phyloP scores from a whole-genome alignment of 2,113 vertebrate genomes.

The Cheirogaleus medius region DNA sequence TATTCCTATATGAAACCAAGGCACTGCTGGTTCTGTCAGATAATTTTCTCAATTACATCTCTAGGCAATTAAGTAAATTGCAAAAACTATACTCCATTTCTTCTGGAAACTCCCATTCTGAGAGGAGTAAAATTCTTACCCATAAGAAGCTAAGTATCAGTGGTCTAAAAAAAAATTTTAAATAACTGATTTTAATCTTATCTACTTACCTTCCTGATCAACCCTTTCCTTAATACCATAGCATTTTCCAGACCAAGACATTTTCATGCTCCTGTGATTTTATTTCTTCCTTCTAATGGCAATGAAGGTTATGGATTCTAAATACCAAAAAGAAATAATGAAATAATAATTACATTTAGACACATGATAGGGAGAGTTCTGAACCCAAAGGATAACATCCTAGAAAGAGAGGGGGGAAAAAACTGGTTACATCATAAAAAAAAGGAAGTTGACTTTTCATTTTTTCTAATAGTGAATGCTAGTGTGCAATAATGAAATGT shows the following conservation, averaged over 20 bases:
- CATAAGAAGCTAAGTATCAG: not conserved
- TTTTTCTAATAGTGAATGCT: not conserved
- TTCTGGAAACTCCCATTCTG: slow-evolving; percentile 32
- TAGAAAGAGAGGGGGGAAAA: not conserved
- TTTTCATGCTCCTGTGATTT: slow-evolving; percentile 21
- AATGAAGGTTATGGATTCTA: slow-evolving; percentile 2
- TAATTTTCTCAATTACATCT: slow-evolving; percentile 58
- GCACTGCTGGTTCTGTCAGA: slow-evolving; percentile 52
- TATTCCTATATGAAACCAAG: slow-evolving; percentile 49
- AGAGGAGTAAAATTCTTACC: slow-evolving; percentile 18
- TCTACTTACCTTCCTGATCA: not conserved
- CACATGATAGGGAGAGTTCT: not conserved
- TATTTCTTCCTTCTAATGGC: slow-evolving; percentile 32
- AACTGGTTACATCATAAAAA: not conserved
- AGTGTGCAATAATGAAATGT: not conserved
- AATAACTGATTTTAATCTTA: slow-evolving; percentile 30
- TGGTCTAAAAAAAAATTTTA: not conserved
- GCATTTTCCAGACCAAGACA: slow-evolving; percentile 7
- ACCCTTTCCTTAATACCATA: not conserved
- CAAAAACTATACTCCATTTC: slow-evolving; percentile 3
- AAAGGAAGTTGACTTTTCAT: not conserved
- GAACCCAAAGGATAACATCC: not conserved
- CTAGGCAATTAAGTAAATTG: slow-evolving; percentile 53
- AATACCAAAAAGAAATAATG: slow-evolving; percentile 19
- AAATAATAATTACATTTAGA: slow-evolving; percentile 35